Evolutionary conservation across 2,113 vertebrate species (phyloP), one percentile per base, ranked within the genome.

Genomic region (Microcebus murinus): DNA sequence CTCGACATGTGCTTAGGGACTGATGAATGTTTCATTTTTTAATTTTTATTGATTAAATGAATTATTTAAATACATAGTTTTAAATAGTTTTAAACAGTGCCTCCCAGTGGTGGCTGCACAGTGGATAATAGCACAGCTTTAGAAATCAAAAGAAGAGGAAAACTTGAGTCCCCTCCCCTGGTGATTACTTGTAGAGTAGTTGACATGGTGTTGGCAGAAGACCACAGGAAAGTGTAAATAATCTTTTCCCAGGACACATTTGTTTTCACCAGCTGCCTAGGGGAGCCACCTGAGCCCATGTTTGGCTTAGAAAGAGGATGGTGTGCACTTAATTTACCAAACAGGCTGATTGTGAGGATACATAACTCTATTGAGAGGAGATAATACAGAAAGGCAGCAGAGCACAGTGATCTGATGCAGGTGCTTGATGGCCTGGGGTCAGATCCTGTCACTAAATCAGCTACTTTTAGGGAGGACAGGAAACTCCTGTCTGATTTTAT

Each of bases 91-190:
- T 8, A 29, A 68, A 13, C 18, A 39, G 52, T 1, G 77, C 15
- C 12, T 31, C 3, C 25, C 48, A 23, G 7, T 34, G 6, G 34
- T 8, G 55, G 23, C 34, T 42, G 15, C 61, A 17, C 17, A 27
- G 1, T 45, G 45, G 70, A 42, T 42, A 39, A 42, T 42, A 39
- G 36, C 25, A 39, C 70, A 73, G 36, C 36, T 73, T 25, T 42
- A 73, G 36, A 42, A 23, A 73, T 27, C 39, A 5, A 36, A 20
- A 21, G 34, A 70, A 7, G 70, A 27, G 36, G 70, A 73, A 27
- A 6, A 25, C 0, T 3, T 42, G 70, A 14, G 11, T 42, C 11
- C 8, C 3, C 36, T 42, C 11, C 36, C 5, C 12, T 23, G 2
- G 70, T 25, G 70, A 42, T 42, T 42, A n/a, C 21, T 42, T 71